Evolutionary conservation across 2,888 invertebrate species (phyloP).

Genomic region (Mantis religiosa): DNA sequence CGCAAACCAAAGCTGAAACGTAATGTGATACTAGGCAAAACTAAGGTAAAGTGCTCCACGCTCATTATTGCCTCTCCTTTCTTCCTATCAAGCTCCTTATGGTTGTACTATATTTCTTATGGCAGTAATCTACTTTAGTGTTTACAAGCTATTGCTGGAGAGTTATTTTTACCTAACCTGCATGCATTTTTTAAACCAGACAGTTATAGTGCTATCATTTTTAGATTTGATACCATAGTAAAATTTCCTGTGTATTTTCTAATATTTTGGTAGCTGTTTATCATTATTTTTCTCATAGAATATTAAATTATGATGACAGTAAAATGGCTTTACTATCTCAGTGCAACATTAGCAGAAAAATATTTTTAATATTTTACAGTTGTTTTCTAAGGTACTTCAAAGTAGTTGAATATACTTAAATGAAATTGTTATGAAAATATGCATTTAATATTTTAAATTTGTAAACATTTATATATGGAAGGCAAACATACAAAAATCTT

Average conservation of each 20-base stretch:
- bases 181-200: not conserved
- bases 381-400: no score
- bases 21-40: constrained; percentile 15
- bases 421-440: not conserved
- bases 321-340: no score
- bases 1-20: constrained; percentile 21
- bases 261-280: not conserved
- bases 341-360: no score
- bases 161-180: not conserved
- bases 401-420: not conserved
- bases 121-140: not conserved
- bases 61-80: not conserved
- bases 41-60: constrained; percentile 18
- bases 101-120: not conserved
- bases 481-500: not conserved
- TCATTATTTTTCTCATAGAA: not conserved
- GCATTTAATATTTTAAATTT: not conserved
- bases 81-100: not conserved
- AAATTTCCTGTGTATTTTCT: not conserved
- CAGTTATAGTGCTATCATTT: not conserved
- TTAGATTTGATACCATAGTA: not conserved
- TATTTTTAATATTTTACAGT: no score
- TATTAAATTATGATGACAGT: no score
- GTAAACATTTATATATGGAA: not conserved
- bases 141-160: not conserved